Evolutionary conservation across 2,888 invertebrate species (phyloP), one percentile per base, ranked within the genome.

Genomic region (Tridacna crocea): DNA sequence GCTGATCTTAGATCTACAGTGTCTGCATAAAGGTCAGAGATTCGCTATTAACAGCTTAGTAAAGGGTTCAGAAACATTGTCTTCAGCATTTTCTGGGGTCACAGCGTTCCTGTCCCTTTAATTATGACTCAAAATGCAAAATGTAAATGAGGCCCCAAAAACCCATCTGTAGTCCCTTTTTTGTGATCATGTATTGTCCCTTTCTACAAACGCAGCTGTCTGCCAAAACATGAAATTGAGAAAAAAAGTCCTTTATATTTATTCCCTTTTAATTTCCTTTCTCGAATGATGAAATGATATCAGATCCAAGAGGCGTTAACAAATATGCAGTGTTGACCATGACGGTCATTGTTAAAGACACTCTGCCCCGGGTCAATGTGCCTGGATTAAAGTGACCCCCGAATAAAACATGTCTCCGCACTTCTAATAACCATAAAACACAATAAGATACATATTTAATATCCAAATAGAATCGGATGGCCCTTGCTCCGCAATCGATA

Each of bases 321-420:
- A n/a, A 72, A 65, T 47, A 60, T 75, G 80, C 72, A 63, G 46
- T 55, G 27, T 58, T 79, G 80, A 78, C 79, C 80, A 79, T 48
- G 65, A 27, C 24, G 61, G 24, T 65, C 75, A 84, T 80, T 79
- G 80, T 80, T 70, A 75, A n/a, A 77, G 72, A 22, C 77, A 58
- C 73, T 22, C 75, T 81, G 83, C 83, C 86, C 86, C 80, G 73
- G 86, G 86, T 86, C 86, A 86, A 19, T 70, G 60, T 79, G 86
- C 61, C 82, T 77, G 82, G 70, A 73, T 68, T 73, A 77, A 51
- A 60, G 46, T 86, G 86, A 86, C 86, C 86, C 80, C 61, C 70
- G 76, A 86, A 80, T 77, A 77, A 84, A 84, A 55, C 82, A 72
- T 68, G 75, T 72, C 68, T 75, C 26, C 27, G 61, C 58, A 61